A percentile compares a stretch with the other conserved stretches of the same genome.
Conservation (phyloP, 1,140 invertebrate genomes). For the Pemphigus obesinymphae region DNA sequence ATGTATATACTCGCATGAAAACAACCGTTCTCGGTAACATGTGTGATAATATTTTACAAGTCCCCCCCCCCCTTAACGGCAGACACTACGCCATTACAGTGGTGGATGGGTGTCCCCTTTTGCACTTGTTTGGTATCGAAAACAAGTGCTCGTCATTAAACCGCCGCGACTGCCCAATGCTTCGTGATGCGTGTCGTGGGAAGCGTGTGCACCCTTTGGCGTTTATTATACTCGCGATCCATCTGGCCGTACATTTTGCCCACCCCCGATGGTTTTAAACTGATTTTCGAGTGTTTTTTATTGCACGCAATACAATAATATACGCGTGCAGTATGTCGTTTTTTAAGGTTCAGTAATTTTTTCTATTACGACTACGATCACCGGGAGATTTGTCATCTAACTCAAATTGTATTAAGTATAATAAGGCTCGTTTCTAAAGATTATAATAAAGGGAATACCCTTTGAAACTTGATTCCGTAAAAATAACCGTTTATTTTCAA, state of each 20-base stretch:
- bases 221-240: not conserved
- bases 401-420: not conserved
- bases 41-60: not conserved
- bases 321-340: not conserved
- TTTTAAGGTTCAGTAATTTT: constrained; percentile 1
- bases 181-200: constrained; percentile 37
- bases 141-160: constrained; percentile 40
- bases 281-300: constrained; percentile 19
- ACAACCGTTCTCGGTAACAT: not conserved
- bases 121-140: constrained; percentile 17
- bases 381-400: not conserved
- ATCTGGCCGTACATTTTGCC: not conserved
- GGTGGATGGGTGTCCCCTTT: not conserved
- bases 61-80: not conserved
- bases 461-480: not conserved
- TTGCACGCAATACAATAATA: not conserved
- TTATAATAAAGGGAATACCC: not conserved
- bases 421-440: too few species aligned
- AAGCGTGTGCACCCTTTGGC: not conserved
- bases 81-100: too few species aligned
- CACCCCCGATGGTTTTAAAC: constrained; percentile 8
- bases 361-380: not conserved
- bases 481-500: not conserved
- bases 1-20: not conserved
- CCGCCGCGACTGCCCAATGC: not conserved